These are phyloP conservation scores for Pseudochaenichthys georgianus DNA, from an alignment of 2,797 vertebrate genomes.

Conservation along the genomic window DNA sequence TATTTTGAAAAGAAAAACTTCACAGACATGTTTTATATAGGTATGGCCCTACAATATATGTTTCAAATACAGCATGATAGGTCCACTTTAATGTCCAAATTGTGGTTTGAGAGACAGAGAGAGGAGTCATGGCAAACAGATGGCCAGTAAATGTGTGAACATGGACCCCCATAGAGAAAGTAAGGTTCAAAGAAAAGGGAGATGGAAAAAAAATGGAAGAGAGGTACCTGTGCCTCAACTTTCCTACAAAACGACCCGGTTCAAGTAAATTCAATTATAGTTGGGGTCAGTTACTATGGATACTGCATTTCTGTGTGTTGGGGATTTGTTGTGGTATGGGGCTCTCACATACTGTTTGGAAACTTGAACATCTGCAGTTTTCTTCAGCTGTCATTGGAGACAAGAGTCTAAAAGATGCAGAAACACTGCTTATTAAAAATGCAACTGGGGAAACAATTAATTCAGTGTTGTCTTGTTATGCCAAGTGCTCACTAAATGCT, in stretches of 20 bases:
- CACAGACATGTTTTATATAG: no score
- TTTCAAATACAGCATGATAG: no score
- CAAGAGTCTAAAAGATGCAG: neutral
- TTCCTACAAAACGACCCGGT: no score
- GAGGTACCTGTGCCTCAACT: neutral
- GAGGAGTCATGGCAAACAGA: slow-evolving; percentile 40
- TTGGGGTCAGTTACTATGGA: neutral
- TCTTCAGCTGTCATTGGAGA: neutral
- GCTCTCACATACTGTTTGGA: slow-evolving; percentile 13
- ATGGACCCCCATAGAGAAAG: neutral
- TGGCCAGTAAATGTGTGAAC: slow-evolving; percentile 22
- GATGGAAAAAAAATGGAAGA: neutral
- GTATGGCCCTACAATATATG: no score
- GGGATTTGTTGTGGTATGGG: slow-evolving; percentile 3
- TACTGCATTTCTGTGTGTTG: neutral
- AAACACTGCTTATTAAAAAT: slow-evolving; percentile 31
- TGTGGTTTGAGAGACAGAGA: neutral
- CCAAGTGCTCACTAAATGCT: slow-evolving; percentile 3
- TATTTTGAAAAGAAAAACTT: no score
- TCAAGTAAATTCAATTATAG: neutral
- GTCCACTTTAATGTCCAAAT: slow-evolving; percentile 5
- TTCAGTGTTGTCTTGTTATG: neutral
- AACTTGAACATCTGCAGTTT: slow-evolving; percentile 1
- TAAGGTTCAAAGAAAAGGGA: neutral
- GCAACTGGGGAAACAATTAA: slow-evolving; percentile 18